phyloP scores from a whole-genome alignment of 2,797 vertebrate genomes.

The Moxostoma hubbsi region DNA sequence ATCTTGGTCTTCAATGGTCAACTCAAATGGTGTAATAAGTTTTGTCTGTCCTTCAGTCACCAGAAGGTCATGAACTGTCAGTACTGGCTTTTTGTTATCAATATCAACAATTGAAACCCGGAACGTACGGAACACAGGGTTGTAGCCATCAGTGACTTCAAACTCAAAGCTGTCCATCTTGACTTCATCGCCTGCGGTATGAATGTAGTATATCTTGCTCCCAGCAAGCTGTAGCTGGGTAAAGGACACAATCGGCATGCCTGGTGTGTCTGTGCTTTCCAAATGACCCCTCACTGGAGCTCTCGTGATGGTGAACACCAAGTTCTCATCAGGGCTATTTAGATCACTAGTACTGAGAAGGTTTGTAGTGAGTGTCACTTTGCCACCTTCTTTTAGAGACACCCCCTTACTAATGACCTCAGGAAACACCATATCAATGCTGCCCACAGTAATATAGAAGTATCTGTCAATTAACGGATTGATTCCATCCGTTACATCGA shows the following conservation, averaged over 20 bases:
- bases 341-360: slow-evolving; percentile 93
- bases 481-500: slow-evolving; percentile 91
- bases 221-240: slow-evolving; percentile 92
- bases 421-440: slow-evolving; percentile 90
- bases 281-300: slow-evolving; percentile 90
- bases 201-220: slow-evolving; percentile 94
- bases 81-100: slow-evolving; percentile 94
- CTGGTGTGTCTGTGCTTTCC: slow-evolving; percentile 88
- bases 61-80: slow-evolving; percentile 84
- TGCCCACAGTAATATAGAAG: slow-evolving; percentile 90
- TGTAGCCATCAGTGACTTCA: slow-evolving; percentile 92
- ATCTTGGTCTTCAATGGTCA: slow-evolving; percentile 92
- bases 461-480: slow-evolving; percentile 94
- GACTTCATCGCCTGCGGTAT: slow-evolving; percentile 93
- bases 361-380: slow-evolving; percentile 90
- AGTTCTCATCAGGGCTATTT: slow-evolving; percentile 93
- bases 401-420: slow-evolving; percentile 96
- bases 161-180: slow-evolving; percentile 99
- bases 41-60: slow-evolving; percentile 88
- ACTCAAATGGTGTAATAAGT: slow-evolving; percentile 93
- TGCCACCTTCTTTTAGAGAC: slow-evolving; percentile 91
- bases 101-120: slow-evolving; percentile 91
- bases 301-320: slow-evolving; percentile 90
- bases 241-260: slow-evolving; percentile 87
- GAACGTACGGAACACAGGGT: slow-evolving; percentile 94